phyloP scores from a whole-genome alignment of 2,113 vertebrate species.

The Rhegmatorhina hoffmannsi region DNA sequence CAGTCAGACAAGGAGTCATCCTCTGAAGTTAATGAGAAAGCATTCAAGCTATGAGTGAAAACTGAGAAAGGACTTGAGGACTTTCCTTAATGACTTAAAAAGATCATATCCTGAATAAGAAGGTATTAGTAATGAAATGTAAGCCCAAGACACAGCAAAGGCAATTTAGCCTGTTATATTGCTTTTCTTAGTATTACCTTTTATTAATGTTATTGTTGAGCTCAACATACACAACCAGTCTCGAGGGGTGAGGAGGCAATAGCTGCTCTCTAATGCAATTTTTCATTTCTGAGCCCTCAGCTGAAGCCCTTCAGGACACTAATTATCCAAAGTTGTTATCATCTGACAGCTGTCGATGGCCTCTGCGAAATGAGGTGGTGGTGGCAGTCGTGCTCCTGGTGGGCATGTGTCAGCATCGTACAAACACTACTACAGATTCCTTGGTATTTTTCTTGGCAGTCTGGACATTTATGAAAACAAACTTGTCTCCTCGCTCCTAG shows the following conservation, averaged over 20 bases:
- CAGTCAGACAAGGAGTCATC: slow-evolving; percentile 17
- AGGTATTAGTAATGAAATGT: slow-evolving; percentile 31
- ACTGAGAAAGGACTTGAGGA: slow-evolving; percentile 37
- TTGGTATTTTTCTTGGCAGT: slow-evolving; percentile 4
- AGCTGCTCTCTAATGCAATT: slow-evolving; percentile 22
- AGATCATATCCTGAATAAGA: background rate
- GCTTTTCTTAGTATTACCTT: slow-evolving; percentile 28
- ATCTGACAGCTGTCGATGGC: slow-evolving; percentile 26
- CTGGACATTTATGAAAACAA: background rate
- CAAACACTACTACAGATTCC: background rate
- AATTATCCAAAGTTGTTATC: slow-evolving; percentile 53
- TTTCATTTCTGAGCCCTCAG: slow-evolving; percentile 37
- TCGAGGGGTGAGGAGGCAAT: background rate
- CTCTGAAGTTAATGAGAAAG: slow-evolving; percentile 36
- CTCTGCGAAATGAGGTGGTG: background rate
- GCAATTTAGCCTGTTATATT: slow-evolving; percentile 44
- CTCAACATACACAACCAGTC: background rate
- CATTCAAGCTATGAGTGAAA: background rate
- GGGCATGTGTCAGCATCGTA: background rate
- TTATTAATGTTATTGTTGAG: slow-evolving; percentile 29
- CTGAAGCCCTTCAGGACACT: slow-evolving; percentile 50
- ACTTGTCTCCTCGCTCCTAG: background rate
- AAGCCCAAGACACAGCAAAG: slow-evolving; percentile 10
- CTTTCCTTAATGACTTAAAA: slow-evolving; percentile 30
- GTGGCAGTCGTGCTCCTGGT: background rate